phyloP scores from a whole-genome alignment of 2,797 vertebrate genomes.

The Schizopygopsis pylzovi region DNA sequence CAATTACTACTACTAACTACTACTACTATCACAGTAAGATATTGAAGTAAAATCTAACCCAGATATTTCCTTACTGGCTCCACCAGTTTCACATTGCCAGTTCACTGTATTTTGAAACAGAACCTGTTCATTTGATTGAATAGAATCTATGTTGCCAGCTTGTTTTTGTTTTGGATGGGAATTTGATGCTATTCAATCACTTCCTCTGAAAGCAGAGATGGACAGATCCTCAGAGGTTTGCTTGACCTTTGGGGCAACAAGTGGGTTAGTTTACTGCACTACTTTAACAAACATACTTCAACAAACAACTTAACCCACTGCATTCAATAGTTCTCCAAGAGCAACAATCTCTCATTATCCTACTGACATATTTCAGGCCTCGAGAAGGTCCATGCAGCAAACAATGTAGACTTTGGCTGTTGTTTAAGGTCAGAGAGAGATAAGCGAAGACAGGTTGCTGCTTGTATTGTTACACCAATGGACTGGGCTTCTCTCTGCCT shows the following conservation, averaged over 20 bases:
- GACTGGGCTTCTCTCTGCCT: constrained; percentile 20
- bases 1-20: neutral
- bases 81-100: neutral
- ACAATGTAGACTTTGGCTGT: constrained; percentile 22
- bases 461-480: constrained; percentile 22
- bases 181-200: constrained; percentile 12
- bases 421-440: constrained; percentile 42
- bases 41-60: neutral
- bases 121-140: neutral
- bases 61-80: neutral
- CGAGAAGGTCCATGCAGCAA: neutral
- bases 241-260: constrained; percentile 1
- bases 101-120: neutral
- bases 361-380: constrained; percentile 20
- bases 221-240: neutral
- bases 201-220: neutral
- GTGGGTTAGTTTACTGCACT: neutral
- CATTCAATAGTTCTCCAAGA: neutral
- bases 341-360: constrained; percentile 9
- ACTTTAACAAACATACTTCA: constrained; percentile 8
- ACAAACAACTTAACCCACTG: constrained; percentile 6
- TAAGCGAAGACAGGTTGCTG: constrained; percentile 11
- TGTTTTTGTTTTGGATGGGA: neutral
- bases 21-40: neutral
- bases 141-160: neutral